Evolutionary conservation across 2,797 vertebrate species (phyloP), one percentile per base, ranked within the genome.

Genomic region (Tolypeutes matacus): DNA sequence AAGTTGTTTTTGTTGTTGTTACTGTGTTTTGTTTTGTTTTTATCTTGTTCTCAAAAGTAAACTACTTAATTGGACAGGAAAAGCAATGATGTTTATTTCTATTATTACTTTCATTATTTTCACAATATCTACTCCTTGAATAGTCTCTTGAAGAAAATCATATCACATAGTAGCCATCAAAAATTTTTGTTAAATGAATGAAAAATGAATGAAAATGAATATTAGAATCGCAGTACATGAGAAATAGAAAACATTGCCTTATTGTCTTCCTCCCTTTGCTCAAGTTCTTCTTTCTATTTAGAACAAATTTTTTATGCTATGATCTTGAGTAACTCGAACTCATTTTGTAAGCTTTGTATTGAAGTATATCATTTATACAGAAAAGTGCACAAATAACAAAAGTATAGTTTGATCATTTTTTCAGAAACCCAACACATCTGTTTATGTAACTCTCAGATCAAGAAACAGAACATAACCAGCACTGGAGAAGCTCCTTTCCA

Each of bases 361-460:
- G 14, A 91, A 73, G 15, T 64, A 72, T 31, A 53, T 42, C 65
- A 73, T 46, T 72, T 15, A 91, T 60, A 94, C 0, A 93, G 11
- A 93, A 73, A 84, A 80, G 15, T 62, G 7, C 11, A 91, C 51
- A 84, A 82, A 92, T 92, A 86, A 78, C 5, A 94, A 84, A 90
- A 51, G 23, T 5, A n/a, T 65, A 93, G 10, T 21, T 53, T 69
- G n/a, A 39, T 10, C 49, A 23, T 6, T 17, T 51, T 70, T 84
- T 53, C 36, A 72, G 69, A 80, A 78, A 82, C 2, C 7, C 15
- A 76, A 29, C 20, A 92, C 12, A 78, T 10, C 29, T 75, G 21
- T n/a, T 51, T 81, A 85, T 56, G 36, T 27, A 81, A 36, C 3
- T 20, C 9, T 81, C 31, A 42, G 58, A 91, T 72, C 31, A 91